Evolutionary conservation across 2,888 invertebrate genomes (phyloP).

Genomic region (Noctua pronuba): DNA sequence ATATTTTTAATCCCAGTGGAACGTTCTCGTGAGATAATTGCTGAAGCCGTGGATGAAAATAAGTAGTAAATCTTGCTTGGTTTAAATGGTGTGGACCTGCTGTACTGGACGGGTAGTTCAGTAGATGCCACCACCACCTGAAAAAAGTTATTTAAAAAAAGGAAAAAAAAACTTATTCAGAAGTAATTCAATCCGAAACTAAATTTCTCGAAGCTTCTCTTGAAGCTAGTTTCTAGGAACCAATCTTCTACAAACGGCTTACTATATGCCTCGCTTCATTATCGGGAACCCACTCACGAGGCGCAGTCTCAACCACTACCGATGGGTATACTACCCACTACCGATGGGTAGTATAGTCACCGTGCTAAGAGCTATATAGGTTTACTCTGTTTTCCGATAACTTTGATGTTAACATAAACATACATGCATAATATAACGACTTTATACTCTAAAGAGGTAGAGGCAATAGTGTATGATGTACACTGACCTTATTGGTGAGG

Average conservation of each 20-base stretch:
- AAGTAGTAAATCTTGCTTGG: no score
- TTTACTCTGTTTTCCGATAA: not conserved
- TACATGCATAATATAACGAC: not conserved
- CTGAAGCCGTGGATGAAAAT: no score
- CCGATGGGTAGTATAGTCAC: not conserved
- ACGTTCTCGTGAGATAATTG: no score
- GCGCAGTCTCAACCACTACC: not conserved
- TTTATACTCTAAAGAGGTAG: not conserved
- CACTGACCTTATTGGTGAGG: no score
- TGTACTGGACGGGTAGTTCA: no score
- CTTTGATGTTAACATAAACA: not conserved
- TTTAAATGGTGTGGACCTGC: no score
- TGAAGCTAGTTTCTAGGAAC: not conserved
- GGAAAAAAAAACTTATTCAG: not conserved
- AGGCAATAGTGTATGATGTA: no score
- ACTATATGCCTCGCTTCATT: not conserved
- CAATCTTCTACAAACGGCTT: constrained; percentile 22
- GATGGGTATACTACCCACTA: no score
- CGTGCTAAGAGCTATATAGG: not conserved
- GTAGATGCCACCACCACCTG: no score
- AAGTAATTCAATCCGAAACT: constrained; percentile 14
- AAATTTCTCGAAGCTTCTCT: constrained; percentile 9
- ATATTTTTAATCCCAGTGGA: no score
- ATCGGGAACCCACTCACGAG: constrained; percentile 4
- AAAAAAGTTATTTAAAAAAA: no score